Conservation (phyloP, 2,113 vertebrate species). For the Coryphaenoides rupestris region DNA sequence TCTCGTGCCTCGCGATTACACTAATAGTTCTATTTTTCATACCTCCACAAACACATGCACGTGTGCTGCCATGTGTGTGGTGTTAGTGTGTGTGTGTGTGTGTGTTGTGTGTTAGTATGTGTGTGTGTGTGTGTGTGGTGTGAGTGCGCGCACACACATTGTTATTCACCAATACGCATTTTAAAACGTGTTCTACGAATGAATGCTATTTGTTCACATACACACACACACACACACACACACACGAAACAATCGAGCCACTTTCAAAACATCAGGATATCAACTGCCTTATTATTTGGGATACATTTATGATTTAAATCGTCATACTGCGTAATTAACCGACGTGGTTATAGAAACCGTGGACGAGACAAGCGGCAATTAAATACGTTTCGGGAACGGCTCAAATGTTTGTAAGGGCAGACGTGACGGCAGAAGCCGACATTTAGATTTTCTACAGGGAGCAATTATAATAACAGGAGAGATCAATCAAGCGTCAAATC, state of each 20-base stretch:
- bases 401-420: conserved; percentile 73
- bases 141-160: conserved; percentile 2
- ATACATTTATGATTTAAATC: background rate
- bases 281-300: no score
- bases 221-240: no score
- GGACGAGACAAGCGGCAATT: conserved; percentile 42
- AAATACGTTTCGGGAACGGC: conserved; percentile 65
- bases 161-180: background rate
- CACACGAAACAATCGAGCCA: no score
- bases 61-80: conserved; percentile 24
- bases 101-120: background rate
- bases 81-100: background rate
- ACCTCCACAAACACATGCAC: conserved; percentile 17
- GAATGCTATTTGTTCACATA: no score
- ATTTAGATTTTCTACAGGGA: conserved; percentile 78
- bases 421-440: conserved; percentile 83
- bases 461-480: conserved; percentile 90
- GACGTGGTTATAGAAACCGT: conserved; percentile 27
- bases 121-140: background rate
- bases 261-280: no score
- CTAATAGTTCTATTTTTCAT: conserved; percentile 84
- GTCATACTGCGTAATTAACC: background rate
- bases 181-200: no score
- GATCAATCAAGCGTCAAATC: conserved; percentile 98
- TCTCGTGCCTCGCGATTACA: conserved; percentile 89